phyloP scores from a whole-genome alignment of 2,113 vertebrate species.

The Phalacrocorax carbo region DNA sequence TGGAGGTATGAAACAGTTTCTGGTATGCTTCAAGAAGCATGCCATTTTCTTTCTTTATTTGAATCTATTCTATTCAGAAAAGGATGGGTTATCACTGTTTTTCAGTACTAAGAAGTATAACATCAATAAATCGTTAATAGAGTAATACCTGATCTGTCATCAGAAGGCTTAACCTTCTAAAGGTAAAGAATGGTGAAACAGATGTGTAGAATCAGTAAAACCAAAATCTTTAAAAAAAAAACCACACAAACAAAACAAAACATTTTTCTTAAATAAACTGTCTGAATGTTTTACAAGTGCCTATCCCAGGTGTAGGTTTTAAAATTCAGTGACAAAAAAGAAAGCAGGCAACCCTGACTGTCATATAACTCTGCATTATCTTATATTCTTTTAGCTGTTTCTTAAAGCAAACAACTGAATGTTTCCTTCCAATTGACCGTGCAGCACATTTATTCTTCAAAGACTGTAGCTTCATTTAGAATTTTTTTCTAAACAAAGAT shows the following conservation, averaged over 20 bases:
- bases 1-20: background rate
- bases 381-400: conserved; percentile 53
- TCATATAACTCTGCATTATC: conserved; percentile 42
- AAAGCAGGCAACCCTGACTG: background rate
- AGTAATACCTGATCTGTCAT: background rate
- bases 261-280: background rate
- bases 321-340: conserved; percentile 51
- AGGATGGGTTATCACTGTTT: background rate
- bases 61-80: background rate
- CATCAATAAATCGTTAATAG: background rate
- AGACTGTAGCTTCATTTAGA: conserved; percentile 55
- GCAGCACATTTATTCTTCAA: conserved; percentile 50
- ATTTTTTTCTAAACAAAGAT: conserved; percentile 72
- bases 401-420: conserved; percentile 25
- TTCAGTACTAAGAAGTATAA: background rate
- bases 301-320: conserved; percentile 62
- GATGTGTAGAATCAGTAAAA: background rate
- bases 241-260: background rate
- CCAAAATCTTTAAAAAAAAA: background rate
- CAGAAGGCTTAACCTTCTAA: conserved; percentile 29
- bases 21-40: background rate
- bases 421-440: conserved; percentile 52
- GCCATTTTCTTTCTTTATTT: background rate
- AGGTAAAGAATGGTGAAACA: conserved; percentile 22
- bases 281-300: background rate